Conservation (phyloP, 2,113 vertebrate genomes). For the Colinus virginianus region DNA sequence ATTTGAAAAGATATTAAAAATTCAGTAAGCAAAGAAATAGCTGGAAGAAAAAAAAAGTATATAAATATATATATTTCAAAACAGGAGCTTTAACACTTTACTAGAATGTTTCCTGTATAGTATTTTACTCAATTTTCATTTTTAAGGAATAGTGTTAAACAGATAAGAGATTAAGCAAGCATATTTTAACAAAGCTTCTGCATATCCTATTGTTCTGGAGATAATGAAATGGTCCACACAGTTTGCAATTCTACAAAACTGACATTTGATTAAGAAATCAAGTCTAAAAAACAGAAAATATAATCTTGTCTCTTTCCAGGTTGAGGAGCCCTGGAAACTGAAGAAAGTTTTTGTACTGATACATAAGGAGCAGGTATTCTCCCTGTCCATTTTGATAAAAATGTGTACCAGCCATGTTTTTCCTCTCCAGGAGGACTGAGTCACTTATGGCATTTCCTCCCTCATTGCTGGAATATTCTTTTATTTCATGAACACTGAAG, state of each 20-base stretch:
- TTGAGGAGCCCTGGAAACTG: neutral
- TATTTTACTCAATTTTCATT: neutral
- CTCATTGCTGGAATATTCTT: neutral
- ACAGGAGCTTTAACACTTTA: neutral
- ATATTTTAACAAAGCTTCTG: neutral
- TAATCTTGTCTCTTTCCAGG: neutral
- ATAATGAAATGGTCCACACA: neutral
- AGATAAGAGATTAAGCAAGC: neutral
- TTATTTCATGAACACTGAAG: constrained; percentile 28
- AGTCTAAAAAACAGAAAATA: neutral
- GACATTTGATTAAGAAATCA: neutral
- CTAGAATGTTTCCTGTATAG: neutral
- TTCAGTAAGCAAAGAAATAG: neutral
- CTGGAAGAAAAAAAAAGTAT: neutral
- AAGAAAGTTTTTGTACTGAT: neutral
- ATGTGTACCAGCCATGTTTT: neutral
- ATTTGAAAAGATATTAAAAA: neutral
- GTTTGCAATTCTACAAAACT: neutral
- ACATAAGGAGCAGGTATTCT: neutral
- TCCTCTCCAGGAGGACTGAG: neutral
- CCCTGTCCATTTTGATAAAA: neutral
- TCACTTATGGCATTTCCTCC: neutral
- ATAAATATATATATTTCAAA: neutral
- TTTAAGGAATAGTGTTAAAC: neutral
- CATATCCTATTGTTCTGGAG: neutral